A percentile compares a stretch with the other conserved stretches of the same genome.
Evolutionary conservation across 2,888 invertebrate species (phyloP).

Genomic region (Erynnis tages): DNA sequence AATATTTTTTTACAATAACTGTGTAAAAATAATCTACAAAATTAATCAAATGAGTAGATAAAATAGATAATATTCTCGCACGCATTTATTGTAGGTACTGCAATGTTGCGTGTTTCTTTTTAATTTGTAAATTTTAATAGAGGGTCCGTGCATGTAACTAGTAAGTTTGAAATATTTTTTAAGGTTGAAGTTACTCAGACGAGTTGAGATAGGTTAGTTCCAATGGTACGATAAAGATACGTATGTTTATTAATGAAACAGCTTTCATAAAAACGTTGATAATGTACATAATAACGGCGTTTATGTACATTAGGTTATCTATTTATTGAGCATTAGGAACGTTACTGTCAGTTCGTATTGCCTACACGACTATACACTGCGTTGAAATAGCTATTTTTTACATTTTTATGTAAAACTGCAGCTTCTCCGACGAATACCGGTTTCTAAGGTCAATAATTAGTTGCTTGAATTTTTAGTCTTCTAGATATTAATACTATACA

Average conservation of each 20-base stretch:
- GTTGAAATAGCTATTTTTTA: conserved; percentile 6
- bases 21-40: conserved; percentile 4
- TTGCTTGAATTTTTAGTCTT: conserved; percentile 1
- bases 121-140: neutral
- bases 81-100: neutral
- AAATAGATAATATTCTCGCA: neutral
- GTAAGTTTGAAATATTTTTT: neutral
- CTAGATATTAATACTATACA: neutral
- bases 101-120: conserved; percentile 1
- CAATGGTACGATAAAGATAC: conserved; percentile 4
- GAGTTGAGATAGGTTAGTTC: conserved; percentile 19
- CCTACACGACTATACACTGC: neutral
- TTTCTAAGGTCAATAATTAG: conserved; percentile 27
- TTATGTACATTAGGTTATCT: conserved; percentile 15
- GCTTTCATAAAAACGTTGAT: conserved; percentile 14
- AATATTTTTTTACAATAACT: conserved; percentile 13
- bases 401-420: conserved; percentile 4
- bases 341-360: conserved; percentile 24
- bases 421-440: conserved; percentile 11
- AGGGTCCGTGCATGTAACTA: neutral
- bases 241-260: conserved; percentile 4
- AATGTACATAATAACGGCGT: conserved; percentile 1
- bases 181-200: neutral
- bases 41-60: conserved; percentile 14
- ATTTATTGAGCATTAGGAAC: conserved; percentile 25